Conservation (phyloP, 1,140 invertebrate genomes). For the Asobara japonica region DNA sequence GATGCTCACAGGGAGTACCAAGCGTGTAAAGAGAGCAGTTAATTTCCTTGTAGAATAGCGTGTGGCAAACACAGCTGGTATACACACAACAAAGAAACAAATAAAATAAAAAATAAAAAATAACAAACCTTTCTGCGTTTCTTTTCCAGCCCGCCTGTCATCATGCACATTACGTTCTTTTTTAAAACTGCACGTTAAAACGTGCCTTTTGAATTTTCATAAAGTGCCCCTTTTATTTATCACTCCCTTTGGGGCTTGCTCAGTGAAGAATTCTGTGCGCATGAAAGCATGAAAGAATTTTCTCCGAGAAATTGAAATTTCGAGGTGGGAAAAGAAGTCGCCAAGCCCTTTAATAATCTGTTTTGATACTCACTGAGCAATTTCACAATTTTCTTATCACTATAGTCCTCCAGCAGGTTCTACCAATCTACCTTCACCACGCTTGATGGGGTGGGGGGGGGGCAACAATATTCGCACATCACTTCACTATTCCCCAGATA, state of each 20-base stretch:
- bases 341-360: background rate
- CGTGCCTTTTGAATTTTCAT: background rate
- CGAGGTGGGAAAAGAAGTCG: background rate
- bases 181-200: background rate
- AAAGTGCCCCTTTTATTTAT: background rate
- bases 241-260: background rate
- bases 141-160: background rate
- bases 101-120: no score
- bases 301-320: background rate
- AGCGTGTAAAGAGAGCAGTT: slow-evolving; percentile 11
- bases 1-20: background rate
- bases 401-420: background rate
- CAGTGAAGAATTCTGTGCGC: no score
- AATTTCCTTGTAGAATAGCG: background rate
- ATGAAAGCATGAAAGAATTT: no score
- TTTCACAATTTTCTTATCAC: background rate
- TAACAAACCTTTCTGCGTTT: background rate
- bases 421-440: background rate
- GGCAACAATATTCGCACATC: background rate
- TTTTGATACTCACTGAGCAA: background rate
- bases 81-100: background rate
- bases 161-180: background rate
- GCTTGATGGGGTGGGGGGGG: no score
- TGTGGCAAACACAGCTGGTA: slow-evolving; percentile 7
- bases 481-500: background rate